Conservation (phyloP, 1,140 invertebrate species). For the Tachypleus tridentatus region DNA sequence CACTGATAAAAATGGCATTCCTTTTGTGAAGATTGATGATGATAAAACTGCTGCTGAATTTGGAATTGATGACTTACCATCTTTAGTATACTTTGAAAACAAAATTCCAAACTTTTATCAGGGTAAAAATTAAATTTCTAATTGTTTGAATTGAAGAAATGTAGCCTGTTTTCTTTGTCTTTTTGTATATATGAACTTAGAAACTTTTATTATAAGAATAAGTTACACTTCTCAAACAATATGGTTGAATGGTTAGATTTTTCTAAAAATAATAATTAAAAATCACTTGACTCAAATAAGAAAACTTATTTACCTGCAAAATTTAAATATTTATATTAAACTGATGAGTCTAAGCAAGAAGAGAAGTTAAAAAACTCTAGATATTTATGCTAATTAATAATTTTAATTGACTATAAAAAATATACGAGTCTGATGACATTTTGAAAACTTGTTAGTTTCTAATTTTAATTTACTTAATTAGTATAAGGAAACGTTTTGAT, state of each 20-base stretch:
- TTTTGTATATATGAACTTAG: neutral
- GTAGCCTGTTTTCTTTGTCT: neutral
- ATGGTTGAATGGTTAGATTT: too few species aligned
- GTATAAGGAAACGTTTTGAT: too few species aligned
- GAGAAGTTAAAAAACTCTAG: too few species aligned
- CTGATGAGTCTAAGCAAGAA: too few species aligned
- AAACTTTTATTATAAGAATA: neutral
- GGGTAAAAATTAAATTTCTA: slow-evolving; percentile 38
- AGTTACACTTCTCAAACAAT: neutral
- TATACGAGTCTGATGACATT: too few species aligned
- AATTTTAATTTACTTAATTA: too few species aligned
- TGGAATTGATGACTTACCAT: slow-evolving; percentile 58
- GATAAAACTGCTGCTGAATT: slow-evolving; percentile 74
- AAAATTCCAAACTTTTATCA: slow-evolving; percentile 84
- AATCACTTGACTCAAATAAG: neutral
- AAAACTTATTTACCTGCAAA: neutral
- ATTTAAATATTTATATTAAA: too few species aligned
- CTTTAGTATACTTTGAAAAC: slow-evolving; percentile 86
- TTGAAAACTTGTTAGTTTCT: too few species aligned
- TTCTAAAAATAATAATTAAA: too few species aligned
- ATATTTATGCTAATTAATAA: too few species aligned
- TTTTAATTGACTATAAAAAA: too few species aligned
- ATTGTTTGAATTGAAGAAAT: neutral
- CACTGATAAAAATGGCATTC: slow-evolving; percentile 72
- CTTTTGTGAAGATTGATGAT: slow-evolving; percentile 81